Evolutionary conservation across 1,140 invertebrate species (phyloP), one percentile per base, ranked within the genome.

Genomic region (Drosophila saltans): DNA sequence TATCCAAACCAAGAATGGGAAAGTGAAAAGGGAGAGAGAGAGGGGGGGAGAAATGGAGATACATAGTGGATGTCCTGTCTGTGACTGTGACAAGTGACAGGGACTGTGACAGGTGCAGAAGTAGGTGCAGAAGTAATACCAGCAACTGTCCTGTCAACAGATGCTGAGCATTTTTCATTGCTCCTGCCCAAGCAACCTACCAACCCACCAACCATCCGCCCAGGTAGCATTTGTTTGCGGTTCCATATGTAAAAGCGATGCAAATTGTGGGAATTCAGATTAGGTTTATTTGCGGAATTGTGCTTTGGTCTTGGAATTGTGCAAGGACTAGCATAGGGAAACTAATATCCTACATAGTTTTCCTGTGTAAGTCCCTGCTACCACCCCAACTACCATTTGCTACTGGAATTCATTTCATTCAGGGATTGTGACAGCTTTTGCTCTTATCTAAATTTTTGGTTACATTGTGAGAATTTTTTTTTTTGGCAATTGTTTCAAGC

Each of bases 141-240:
- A 52, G 26, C 39, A 30, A 56, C 24, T 59, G 36, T 60, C 41
- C 74, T 77, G 74, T 64, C 73, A 76, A 56, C 74, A 77, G 66
- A 69, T 76, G 74, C 73, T 69, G 73, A 76, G 59, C 55, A 56
- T 59, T 77, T 70, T 65, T 59, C 73, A 69, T 26, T 57, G 28
- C 30, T 9, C 28, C n/a, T 9, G 2, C 45, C 16, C 41, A 64
- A 43, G 59, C 39, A 30, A 30, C 16, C 16, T 16, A 30, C 60
- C 45, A 64, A 24, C 43, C 16, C 16, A 11, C n/a, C 21, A 9
- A 7, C 2, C 21, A 26, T 9, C 41, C 52, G 43, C 72, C 39
- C 66, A 59, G 41, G 73, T 69, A 36, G 57, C 30, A n/a, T 33
- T 64, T 55, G 55, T 76, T 69, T 75, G 73, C 28, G 52, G 52